Evolutionary conservation across 2,888 invertebrate genomes (phyloP), one percentile per base, ranked within the genome.

Genomic region (Nycteola revayana): DNA sequence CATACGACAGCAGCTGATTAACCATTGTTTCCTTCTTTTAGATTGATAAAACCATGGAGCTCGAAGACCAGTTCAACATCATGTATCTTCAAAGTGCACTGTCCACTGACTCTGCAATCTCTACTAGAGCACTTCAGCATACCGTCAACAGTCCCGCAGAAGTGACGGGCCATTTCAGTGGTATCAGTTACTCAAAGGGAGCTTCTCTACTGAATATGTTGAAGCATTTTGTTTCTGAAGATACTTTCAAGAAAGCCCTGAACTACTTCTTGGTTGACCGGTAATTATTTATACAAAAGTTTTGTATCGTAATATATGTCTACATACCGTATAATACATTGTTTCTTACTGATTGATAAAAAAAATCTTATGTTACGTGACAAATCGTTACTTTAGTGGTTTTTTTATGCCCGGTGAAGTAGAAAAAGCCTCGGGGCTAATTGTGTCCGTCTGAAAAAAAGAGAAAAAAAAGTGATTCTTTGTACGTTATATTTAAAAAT

Each of bases 151-250:
- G 90, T 0, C 92, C 93, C 0, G 55, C 80, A 0, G 90, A 94
- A 64, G 91, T 94, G 1, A 81, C 85, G 0, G 88, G 83, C 0
- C 92, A 92, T 71, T 95, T 95, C 56, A 90, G 90, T 32, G 89
- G 84, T 5, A 93, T 94, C 53, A 91, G 93, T 2, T 95, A 94
- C 59, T 90, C 90, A 8, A 95, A 95, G 67, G 93, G 92, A 1
- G 91, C 86, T 2, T 63, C 90, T 0, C 71, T 93, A 1, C 80
- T 94, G 9, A 89, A 93, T 18, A 94, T 94, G 94, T 63, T 94
- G 28, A 91, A 91, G 44, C 90, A 93, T 58, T 77, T 90, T 8
- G 68, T 93, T 17, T 91, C 91, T 2, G 74, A 83, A 3, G 58
- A 66, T 0, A 81, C 88, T 0, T 94, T 94, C 59, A 79, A 82